phyloP scores from a whole-genome alignment of 2,888 invertebrate species.

The Tachina fera region DNA sequence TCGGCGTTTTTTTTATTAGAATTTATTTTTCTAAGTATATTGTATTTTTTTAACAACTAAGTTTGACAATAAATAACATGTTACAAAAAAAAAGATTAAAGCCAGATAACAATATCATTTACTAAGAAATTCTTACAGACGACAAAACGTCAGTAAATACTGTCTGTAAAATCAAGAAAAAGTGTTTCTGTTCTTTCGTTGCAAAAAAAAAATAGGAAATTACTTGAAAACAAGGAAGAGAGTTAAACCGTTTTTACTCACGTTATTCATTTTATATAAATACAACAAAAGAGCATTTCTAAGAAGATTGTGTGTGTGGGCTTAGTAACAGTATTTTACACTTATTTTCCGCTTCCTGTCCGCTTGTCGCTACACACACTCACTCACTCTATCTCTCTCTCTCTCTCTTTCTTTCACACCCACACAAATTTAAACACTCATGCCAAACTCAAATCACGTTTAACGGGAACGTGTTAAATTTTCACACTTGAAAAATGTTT shows the following conservation, averaged over 20 bases:
- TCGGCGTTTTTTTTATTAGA: not conserved
- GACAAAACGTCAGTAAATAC: conserved; percentile 37
- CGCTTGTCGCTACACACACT: conserved; percentile 39
- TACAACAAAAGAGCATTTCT: conserved; percentile 6
- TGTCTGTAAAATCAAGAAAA: conserved; percentile 25
- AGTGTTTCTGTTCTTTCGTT: not conserved
- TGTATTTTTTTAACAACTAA: conserved; percentile 26
- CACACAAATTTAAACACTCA: conserved; percentile 38
- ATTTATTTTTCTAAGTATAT: conserved; percentile 19
- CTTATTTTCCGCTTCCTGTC: conserved; percentile 72
- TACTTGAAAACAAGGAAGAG: conserved; percentile 7
- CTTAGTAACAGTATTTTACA: conserved; percentile 61
- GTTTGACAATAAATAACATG: conserved; percentile 63
- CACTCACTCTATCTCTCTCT: not conserved
- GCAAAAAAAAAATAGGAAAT: not conserved
- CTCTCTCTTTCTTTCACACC: not conserved
- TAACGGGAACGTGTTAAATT: conserved; percentile 79
- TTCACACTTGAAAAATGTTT: conserved; percentile 79
- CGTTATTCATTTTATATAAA: conserved; percentile 58
- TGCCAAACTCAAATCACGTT: conserved; percentile 73
- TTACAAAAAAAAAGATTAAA: conserved; percentile 41
- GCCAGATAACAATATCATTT: conserved; percentile 65
- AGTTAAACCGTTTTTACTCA: conserved; percentile 38
- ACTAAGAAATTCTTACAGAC: conserved; percentile 55
- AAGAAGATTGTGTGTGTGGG: conserved; percentile 10